These are phyloP conservation scores for Suricata suricatta DNA, from an alignment of 2,113 vertebrate species.

Conservation along the genomic window DNA sequence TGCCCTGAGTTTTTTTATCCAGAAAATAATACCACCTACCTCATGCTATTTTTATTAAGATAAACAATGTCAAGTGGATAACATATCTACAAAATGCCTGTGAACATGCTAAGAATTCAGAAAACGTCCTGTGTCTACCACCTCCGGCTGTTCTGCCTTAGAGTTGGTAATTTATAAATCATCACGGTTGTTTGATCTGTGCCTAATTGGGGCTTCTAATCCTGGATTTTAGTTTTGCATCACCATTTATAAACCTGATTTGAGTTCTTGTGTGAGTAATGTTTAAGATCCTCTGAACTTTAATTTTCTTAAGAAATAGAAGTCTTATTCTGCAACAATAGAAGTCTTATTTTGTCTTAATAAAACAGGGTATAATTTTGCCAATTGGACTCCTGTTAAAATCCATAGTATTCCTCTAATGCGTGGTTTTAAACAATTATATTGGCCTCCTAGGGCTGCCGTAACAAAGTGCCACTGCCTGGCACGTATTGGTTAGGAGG, in stretches of 20 bases:
- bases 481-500: not conserved
- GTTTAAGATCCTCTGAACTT: not conserved
- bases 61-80: not conserved
- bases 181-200: not conserved
- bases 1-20: not conserved
- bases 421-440: not conserved
- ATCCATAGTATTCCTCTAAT: not conserved
- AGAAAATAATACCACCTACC: not conserved
- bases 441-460: not conserved
- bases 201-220: not conserved
- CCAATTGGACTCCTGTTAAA: not conserved
- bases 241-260: not conserved
- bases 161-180: not conserved
- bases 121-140: not conserved
- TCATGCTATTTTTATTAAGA: not conserved
- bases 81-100: not conserved
- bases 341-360: not conserved
- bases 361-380: not conserved
- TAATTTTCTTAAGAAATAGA: constrained; percentile 16
- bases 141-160: not conserved
- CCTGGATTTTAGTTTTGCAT: not conserved
- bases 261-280: not conserved
- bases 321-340: not conserved
- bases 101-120: not conserved
- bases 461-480: too few species aligned